Percentiles rank a stretch among this genome's conserved stretches.
These are phyloP conservation scores for Drosophila dives DNA, from an alignment of 2,888 invertebrate species.

Conservation along the genomic window DNA sequence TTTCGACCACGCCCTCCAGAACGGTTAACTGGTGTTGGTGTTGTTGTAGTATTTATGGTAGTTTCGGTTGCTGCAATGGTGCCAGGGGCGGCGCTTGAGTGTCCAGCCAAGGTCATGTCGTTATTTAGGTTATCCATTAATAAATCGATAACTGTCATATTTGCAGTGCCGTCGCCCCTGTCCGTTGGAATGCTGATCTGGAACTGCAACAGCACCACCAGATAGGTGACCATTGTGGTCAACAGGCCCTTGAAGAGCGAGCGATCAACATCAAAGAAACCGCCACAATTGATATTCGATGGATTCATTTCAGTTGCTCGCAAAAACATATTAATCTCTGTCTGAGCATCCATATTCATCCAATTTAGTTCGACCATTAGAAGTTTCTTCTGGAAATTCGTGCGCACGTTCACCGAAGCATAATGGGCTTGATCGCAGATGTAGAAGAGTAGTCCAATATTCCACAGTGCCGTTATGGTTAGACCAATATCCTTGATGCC, in stretches of 20 bases:
- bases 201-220: conserved; percentile 90
- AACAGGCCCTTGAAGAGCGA: conserved; percentile 90
- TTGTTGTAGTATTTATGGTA: conserved; percentile 24
- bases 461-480: conserved; percentile 88
- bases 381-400: conserved; percentile 90
- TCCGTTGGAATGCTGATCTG: conserved; percentile 90
- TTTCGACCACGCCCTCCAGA: conserved; percentile 60
- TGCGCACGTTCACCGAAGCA: conserved; percentile 90
- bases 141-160: conserved; percentile 61
- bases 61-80: conserved; percentile 37
- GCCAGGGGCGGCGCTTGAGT: conserved; percentile 35
- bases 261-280: conserved; percentile 90
- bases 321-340: conserved; percentile 91
- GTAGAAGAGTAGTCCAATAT: conserved; percentile 88
- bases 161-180: conserved; percentile 57
- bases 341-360: conserved; percentile 91
- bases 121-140: conserved; percentile 67
- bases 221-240: conserved; percentile 91
- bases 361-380: conserved; percentile 90
- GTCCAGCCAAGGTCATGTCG: conserved; percentile 56
- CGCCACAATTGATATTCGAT: conserved; percentile 90
- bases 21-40: conserved; percentile 34
- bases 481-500: conserved; percentile 90
- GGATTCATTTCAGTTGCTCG: conserved; percentile 92
- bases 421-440: conserved; percentile 91